These are phyloP conservation scores for Zaprionus obscuricornis DNA, from an alignment of 2,888 invertebrate species.

Conservation along the genomic window DNA sequence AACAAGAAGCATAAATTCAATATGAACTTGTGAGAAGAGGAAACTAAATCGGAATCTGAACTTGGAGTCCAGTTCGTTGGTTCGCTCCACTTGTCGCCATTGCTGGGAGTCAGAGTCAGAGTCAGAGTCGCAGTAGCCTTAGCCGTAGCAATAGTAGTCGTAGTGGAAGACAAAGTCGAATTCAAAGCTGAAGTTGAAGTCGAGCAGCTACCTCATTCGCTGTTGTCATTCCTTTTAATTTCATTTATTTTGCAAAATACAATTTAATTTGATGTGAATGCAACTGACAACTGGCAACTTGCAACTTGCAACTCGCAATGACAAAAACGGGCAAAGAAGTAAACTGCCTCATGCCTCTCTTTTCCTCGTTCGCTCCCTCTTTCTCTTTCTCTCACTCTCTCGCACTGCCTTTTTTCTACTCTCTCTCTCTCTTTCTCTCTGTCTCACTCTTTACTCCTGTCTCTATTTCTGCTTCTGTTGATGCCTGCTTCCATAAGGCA, in stretches of 20 bases:
- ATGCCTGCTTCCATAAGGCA: slow-evolving; percentile 68
- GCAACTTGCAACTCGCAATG: slow-evolving; percentile 56
- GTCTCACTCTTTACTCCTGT: too few relatives aligned
- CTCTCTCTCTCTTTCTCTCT: slow-evolving; percentile 28
- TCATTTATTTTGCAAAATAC: slow-evolving; percentile 77
- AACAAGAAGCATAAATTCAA: slow-evolving; percentile 70
- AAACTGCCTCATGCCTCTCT: too few relatives aligned
- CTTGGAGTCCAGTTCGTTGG: slow-evolving; percentile 31
- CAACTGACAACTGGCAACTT: slow-evolving; percentile 73
- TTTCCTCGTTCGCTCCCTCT: slow-evolving; percentile 21
- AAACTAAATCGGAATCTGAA: slow-evolving; percentile 42
- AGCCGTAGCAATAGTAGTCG: not conserved
- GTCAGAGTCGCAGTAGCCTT: too few relatives aligned
- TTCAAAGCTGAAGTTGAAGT: slow-evolving; percentile 37
- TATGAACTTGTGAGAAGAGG: slow-evolving; percentile 61
- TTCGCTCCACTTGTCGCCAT: slow-evolving; percentile 59
- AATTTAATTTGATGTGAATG: slow-evolving; percentile 79
- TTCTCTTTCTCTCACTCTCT: too few relatives aligned
- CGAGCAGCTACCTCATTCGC: slow-evolving; percentile 44
- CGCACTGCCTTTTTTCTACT: slow-evolving; percentile 22
- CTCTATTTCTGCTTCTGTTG: slow-evolving; percentile 26
- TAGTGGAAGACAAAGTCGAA: not conserved
- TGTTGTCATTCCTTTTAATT: slow-evolving; percentile 75
- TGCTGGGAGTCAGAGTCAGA: slow-evolving; percentile 13
- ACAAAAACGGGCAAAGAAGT: slow-evolving; percentile 20